Base-by-base conservation (phyloP, 2,113 vertebrate genomes). In the Campylomormyrus numenius region DNA sequence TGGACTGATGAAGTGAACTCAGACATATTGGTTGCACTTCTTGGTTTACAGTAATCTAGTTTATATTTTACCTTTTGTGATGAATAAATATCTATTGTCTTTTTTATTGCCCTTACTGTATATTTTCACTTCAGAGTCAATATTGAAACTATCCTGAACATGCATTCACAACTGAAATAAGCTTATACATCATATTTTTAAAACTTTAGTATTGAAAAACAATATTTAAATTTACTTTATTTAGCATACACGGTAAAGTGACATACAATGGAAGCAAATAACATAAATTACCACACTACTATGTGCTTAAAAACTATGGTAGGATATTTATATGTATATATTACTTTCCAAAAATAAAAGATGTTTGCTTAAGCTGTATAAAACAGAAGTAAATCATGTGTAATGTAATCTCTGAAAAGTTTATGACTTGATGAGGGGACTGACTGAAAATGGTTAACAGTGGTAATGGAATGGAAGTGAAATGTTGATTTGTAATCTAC, bases 1-100 rank as follows among this genome's bases (percentile, higher is more conserved):
- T 49, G 88, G 15, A 89, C 89, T 91, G 56, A 91, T 90, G 83
- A 90, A 88, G 80, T 92, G 92, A 83, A 92, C 85, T 90, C 89
- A 87, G 88, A 87, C 42, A 49, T 53, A 31, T 49, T 89, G 85
- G 85, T 89, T 91, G 77, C 83, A 90, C 13, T n/a, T 70, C 46
- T 89, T 62, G 92, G 90, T 74, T 89, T 49, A 49, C 52, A 77
- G 89, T 66, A 35, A 90, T 1, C 86, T 31, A 66, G 42, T 90
- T 91, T 90, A 91, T 49, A 90, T 88, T 77, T 42, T 21, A 90
- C 52, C 80, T 88, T 62, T 62, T 74, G 0, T 50, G 85, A 91
- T 85, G 39, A 31, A n/a, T 7, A 52, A 50, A 35, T 92, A 62
- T 88, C 89, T 91, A 42, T 42, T 42, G 74, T 92, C 88, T 91